Evolutionary conservation across 2,797 vertebrate genomes (phyloP).

Genomic region (Austrolebias charrua): DNA sequence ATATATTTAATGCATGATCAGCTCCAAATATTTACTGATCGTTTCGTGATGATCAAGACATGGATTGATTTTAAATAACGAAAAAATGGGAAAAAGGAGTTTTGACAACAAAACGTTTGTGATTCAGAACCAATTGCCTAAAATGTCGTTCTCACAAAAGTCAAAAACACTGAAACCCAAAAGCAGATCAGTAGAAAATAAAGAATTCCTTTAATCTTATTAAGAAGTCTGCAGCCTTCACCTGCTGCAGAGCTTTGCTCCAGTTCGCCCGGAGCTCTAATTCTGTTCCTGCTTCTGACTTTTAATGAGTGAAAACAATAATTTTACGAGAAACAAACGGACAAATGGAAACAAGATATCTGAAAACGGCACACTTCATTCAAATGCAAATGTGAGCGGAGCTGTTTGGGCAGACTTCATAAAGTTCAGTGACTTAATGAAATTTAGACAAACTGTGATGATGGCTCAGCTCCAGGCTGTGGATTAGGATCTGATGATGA

Average conservation of each 20-base stretch:
- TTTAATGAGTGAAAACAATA: slow-evolving; percentile 28
- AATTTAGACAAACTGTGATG: slow-evolving; percentile 37
- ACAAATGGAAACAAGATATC: neutral
- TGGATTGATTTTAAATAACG: neutral
- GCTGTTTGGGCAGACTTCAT: neutral
- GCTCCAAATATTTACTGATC: no score
- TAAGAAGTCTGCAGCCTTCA: neutral
- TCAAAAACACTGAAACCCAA: neutral
- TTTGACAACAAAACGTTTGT: neutral
- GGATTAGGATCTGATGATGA: slow-evolving; percentile 18
- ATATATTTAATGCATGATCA: no score
- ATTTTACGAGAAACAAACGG: slow-evolving; percentile 13
- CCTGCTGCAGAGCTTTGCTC: slow-evolving; percentile 16
- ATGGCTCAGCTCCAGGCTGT: slow-evolving; percentile 27
- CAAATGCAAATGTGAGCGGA: slow-evolving; percentile 3
- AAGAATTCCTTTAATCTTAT: neutral
- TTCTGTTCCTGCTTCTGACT: slow-evolving; percentile 27
- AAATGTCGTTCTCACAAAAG: slow-evolving; percentile 5
- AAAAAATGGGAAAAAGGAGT: no score
- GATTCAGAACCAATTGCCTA: slow-evolving; percentile 6
- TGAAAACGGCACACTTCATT: neutral
- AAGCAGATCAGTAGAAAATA: neutral
- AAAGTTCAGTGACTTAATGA: slow-evolving; percentile 17
- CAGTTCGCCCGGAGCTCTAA: slow-evolving; percentile 16
- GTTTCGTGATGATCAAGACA: no score